Evolutionary conservation across 2,113 vertebrate genomes (phyloP), one percentile per base, ranked within the genome.

Genomic region (Xenopus laevis): DNA sequence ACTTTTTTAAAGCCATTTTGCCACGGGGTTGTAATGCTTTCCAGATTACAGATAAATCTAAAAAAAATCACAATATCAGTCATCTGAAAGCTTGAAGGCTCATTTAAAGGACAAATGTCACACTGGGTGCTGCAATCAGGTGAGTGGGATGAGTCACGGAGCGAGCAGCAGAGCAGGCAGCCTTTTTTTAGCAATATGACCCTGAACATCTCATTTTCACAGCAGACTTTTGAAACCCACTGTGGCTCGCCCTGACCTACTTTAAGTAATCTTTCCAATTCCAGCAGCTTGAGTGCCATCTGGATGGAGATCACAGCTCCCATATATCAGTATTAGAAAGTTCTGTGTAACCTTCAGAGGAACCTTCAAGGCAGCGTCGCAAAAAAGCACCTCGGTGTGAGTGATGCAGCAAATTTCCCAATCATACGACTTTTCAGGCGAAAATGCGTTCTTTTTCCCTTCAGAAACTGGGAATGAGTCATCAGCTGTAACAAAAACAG

Each of bases 211-310:
- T 70, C 60, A 64, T 57, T 70, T 77, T 50, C 47, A 63, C 67
- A 57, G 66, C 66, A 70, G 58, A 63, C 27, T 77, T 13, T 55
- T 55, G 45, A 69, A 64, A 77, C 27, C 50, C 74, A 64, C 67
- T n/a, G 59, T 57, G 74, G 50, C 59, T 64, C 65, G 59, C n/a
- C 40, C 7, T 77, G 74, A 70, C 74, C 74, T 77, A 77, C 59
- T 77, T 77, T 57, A 60, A 64, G 67, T 70, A 77, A 77, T 77
- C 74, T 77, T 77, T 57, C 72, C 44, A 21, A 70, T 77, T 77
- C 60, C 59, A 70, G 45, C 59, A 77, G 60, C 67, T 77, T 70
- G 45, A 69, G 27, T 57, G 55, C 60, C 74, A 77, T 70, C 58
- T 69, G 66, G 67, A 77, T 17, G 30, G 40, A 70, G 66, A 69